Evolutionary conservation across 2,888 invertebrate genomes (phyloP), one percentile per base, ranked within the genome.

Genomic region (Pteria penguin): DNA sequence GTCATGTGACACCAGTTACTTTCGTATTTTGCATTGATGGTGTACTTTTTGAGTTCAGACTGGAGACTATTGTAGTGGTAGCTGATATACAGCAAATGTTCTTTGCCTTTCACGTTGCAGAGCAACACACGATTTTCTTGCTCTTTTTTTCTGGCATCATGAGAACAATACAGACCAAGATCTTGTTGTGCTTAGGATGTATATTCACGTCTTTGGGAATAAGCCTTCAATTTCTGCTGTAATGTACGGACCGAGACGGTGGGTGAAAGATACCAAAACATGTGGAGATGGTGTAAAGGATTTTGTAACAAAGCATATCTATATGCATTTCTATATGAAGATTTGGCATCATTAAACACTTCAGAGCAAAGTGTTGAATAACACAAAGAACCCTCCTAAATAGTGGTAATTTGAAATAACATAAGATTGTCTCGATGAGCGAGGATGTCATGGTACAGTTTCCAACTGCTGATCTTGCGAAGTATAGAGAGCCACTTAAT

Each of bases 91-190:
- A 79, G 24, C 74, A 63, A 31, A 65, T 57, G 72, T 72, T 67
- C 63, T 74, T 77, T 58, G 75, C 61, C 14, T 81, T 84, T 45
- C 52, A 33, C 11, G 82, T 82, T 3, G 36, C 65, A 11, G 71
- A 62, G 52, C 36, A 67, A 24, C 72, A 81, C 61, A 70, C 74
- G 55, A 66, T 82, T 65, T 82, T 63, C 66, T 62, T 80, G 5
- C n/a, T n/a, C 29, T 76, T 11, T 80, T 84, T 68, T 72, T 84
- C 2, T 82, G 82, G 81, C 77, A 79, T 32, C 26, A 62, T n/a
- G 65, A 84, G 36, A 80, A 80, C 55, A 67, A 80, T 60, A 32
- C 58, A 5, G 57, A 54, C 4, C 58, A 75, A 26, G 61, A 55
- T 22, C 11, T 72, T 4, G 52, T 68, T 11, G 68, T 72, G 24